Base-by-base conservation (phyloP, 2,113 vertebrate genomes). In the Nyctibius bracteatus region DNA sequence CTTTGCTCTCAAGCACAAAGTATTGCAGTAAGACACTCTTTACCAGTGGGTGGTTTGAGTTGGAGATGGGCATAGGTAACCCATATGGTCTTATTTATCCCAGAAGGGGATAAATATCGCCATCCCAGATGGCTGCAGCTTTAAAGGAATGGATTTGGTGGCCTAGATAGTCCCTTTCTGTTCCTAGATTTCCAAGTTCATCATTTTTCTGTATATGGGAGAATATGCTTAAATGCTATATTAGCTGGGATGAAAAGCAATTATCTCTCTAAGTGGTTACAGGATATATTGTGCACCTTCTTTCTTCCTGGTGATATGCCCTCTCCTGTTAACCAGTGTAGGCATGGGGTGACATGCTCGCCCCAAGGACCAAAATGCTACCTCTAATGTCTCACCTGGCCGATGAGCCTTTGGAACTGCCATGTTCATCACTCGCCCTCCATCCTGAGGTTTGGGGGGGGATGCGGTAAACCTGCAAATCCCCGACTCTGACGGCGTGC, bases 401-500 rank as follows among this genome's bases (percentile, higher is more conserved):
- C 99, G 98, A 97, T 99, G 99, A 25, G 99, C 99, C 98, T 99
- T 99, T 92, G 99, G 99, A 90, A 98, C 99, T 22, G 99, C 99
- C 99, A 99, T 99, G 97, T 99, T 99, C 98, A 97, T 99, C 97
- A 99, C 99, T 62, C 99, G 97, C 66, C 99, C 99, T 97, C 99
- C 99, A 57, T 99, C 99, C 98, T 99, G 99, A 98, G 99, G 99
- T 98, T 99, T 99, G 57, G 99, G 99, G 21, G 99, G 99, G 7
- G 99, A 99, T 11, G 99, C 99, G 2, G 99, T 99, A 96, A 99
- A 99, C 79, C 99, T 98, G 98, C 99, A 99, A 98, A 99, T 99
- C 97, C 99, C 99, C 14, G 99, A 99, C 97, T 99, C 99, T 33
- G 99, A 99, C 10, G 99, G 99, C 44, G 99, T 99, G 98, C 99